Evolutionary conservation across 1,140 invertebrate species (phyloP).

Genomic region (Plodia interpunctella): DNA sequence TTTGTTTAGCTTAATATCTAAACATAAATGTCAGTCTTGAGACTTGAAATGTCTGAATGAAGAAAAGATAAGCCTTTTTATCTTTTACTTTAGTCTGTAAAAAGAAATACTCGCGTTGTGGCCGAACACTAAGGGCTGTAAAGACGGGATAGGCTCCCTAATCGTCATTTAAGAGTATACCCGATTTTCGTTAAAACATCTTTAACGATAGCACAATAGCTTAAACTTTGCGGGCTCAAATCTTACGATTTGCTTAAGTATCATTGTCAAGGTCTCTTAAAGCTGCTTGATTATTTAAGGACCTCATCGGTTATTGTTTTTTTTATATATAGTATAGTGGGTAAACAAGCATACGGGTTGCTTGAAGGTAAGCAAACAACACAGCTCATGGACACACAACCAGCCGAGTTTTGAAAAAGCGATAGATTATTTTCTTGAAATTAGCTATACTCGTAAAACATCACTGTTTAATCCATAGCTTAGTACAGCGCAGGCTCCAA

Average conservation of each 20-base stretch:
- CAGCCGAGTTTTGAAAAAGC: too few relatives aligned
- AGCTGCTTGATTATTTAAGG: too few relatives aligned
- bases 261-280: too few relatives aligned
- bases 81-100: neutral
- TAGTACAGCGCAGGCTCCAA: too few relatives aligned
- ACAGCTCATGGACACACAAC: too few relatives aligned
- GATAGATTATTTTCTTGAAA: too few relatives aligned
- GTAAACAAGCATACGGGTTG: too few relatives aligned
- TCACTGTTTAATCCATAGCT: too few relatives aligned
- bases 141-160: slow-evolving; percentile 9
- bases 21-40: neutral
- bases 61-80: neutral
- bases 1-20: slow-evolving; percentile 1
- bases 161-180: slow-evolving; percentile 17
- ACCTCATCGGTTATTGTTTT: too few relatives aligned
- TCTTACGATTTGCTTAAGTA: neutral
- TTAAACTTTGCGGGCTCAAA: slow-evolving; percentile 12
- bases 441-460: too few relatives aligned
- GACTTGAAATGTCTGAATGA: neutral
- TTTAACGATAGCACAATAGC: slow-evolving; percentile 17
- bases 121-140: slow-evolving; percentile 17
- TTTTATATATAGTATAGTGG: too few relatives aligned
- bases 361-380: too few relatives aligned
- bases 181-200: slow-evolving; percentile 20
- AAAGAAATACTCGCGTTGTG: slow-evolving; percentile 8